Base-by-base conservation (phyloP, 2,113 vertebrate species). In the Mirza zaza region DNA sequence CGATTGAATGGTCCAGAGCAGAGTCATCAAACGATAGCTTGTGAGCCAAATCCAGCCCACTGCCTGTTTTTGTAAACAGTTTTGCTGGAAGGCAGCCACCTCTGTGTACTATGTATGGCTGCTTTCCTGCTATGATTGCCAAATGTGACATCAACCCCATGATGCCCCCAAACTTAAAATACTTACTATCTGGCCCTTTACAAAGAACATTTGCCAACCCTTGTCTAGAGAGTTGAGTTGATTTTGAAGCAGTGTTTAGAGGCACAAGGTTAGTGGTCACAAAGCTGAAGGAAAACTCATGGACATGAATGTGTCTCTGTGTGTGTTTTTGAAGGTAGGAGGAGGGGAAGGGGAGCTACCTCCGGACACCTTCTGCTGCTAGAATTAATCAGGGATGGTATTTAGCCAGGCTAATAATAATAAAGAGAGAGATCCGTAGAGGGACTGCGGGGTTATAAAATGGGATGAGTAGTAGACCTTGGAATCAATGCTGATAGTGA, bases 71-170 rank as follows among this genome's bases (percentile, higher is more conserved):
- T 36, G 50, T 80, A 91, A 88, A 91, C 76, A 79, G 12, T 67
- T 86, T 59, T 29, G 6, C 75, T 89, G 96, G 93, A 96, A 63
- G 71, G 52, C 8, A 83, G 67, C 45, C 83, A 91, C 63, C 52
- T 61, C 73, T 86, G 18, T 11, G 23, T 36, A 18, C 20, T 79
- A 9, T n/a, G 39, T 36, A 2, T 36, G 57, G 7, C 57, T 88
- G 3, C 57, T 84, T 25, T 79, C 67, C 65, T 71, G 55, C 68
- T 70, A n/a, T 32, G 50, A 48, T 27, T n/a, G 39, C 6, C 4
- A 1, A 92, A 71, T 25, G 15, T 67, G 39, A 95, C 68, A 86
- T 34, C 73, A 84, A 89, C 76, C 0, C 1, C 80, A 80, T 67
- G 61, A 23, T 23, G 13, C 18, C 48, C 8, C 12, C 86, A 76